These are phyloP conservation scores for Corapipo altera DNA, from an alignment of 2,113 vertebrate genomes.

Conservation along the genomic window DNA sequence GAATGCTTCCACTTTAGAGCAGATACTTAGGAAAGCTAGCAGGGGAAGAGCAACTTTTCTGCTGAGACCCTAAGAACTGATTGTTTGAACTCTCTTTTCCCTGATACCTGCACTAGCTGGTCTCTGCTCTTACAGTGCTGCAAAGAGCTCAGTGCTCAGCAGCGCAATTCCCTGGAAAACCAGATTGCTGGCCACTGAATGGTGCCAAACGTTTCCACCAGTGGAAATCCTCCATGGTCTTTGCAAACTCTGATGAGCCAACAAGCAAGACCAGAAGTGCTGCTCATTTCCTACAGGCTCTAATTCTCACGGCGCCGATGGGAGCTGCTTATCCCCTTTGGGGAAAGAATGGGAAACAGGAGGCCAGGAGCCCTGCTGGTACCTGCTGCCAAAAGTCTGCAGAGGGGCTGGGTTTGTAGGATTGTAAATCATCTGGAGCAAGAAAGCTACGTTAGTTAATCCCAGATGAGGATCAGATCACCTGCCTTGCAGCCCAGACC, in stretches of 20 bases:
- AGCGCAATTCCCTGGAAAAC: background rate
- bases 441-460: constrained; percentile 37
- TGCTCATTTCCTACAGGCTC: background rate
- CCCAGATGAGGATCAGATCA: constrained; percentile 59
- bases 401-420: background rate
- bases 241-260: background rate
- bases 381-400: background rate
- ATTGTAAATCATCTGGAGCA: constrained; percentile 44
- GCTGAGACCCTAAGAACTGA: background rate
- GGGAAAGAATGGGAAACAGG: constrained; percentile 13
- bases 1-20: background rate
- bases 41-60: background rate
- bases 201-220: fast-evolving
- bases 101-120: fast-evolving
- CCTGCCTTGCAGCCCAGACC: constrained; percentile 44
- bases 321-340: background rate
- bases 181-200: background rate
- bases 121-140: background rate
- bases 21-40: background rate
- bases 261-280: background rate
- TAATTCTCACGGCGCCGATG: background rate
- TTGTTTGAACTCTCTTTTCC: background rate
- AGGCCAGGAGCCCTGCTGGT: background rate
- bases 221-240: background rate
- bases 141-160: background rate